Base-by-base conservation (phyloP, 2,113 vertebrate species). In the Podarcis muralis region DNA sequence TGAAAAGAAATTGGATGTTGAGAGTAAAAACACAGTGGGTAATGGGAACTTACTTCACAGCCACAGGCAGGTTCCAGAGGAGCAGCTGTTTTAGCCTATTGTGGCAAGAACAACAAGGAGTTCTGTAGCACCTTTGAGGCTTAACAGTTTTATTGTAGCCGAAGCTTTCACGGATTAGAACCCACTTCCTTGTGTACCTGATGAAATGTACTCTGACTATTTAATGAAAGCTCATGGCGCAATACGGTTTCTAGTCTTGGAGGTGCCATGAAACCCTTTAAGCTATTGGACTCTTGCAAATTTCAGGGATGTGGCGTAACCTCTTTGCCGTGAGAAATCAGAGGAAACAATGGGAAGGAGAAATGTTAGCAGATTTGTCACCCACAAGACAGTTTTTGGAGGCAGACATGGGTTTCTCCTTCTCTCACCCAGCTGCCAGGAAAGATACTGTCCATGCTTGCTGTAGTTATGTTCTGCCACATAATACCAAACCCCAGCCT, bases 301-400 rank as follows among this genome's bases (percentile, higher is more conserved):
- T 81, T 53, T 80, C 48, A 71, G 68, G 37, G 27, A 53, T 32
- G 43, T 84, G 68, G 66, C 68, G 79, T 3, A 3, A 13, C 23
- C 37, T 40, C 69, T 86, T 85, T 48, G 30, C 40, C 92, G 74
- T 59, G 69, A 93, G 57, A 65, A 88, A 83, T n/a, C 30, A 85
- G 35, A 89, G 65, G 71, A 80, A 90, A 89, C 72, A 88, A 78
- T 57, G 35, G 66, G n/a, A 71, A 81, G 32, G 23, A 74, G 69
- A 84, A 81, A 71, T 80, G 4, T 40, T 11, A 59, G 65, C 13
- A 20, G 30, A 25, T 79, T 68, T 69, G 62, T 53, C 27, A 65
- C 74, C 32, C 40, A 16, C 27, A 84, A 32, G 11, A 27, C 12
- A 69, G 35, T 16, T 68, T 79, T 11, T 15, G n/a, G 30, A 72